phyloP scores from a whole-genome alignment of 1,140 invertebrate genomes.

The Drosophila sechellia region DNA sequence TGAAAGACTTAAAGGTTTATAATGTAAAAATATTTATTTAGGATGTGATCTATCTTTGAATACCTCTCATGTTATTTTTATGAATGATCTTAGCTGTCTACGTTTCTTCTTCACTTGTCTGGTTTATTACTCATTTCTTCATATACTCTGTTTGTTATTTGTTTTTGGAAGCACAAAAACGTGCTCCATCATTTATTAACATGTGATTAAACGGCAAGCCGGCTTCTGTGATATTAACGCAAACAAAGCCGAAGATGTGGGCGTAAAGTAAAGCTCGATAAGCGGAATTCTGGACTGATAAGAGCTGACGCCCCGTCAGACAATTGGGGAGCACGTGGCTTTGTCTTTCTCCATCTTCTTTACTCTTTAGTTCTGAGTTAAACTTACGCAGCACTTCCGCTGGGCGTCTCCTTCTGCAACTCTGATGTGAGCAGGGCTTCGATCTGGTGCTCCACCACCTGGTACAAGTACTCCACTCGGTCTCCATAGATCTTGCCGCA shows the following conservation, averaged over 20 bases:
- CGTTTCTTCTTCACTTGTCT: not conserved
- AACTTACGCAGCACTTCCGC: slow-evolving; percentile 42
- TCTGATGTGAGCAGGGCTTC: slow-evolving; percentile 44
- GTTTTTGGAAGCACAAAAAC: not conserved
- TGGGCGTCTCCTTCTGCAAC: slow-evolving; percentile 23
- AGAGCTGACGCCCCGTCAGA: slow-evolving; percentile 17
- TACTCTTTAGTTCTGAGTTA: not conserved
- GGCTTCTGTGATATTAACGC: slow-evolving; percentile 26
- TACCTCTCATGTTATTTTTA: not conserved
- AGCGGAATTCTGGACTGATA: slow-evolving; percentile 40
- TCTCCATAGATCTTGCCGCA: slow-evolving; percentile 62
- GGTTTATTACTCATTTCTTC: not conserved
- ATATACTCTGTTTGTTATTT: slow-evolving; percentile 1
- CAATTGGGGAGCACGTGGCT: slow-evolving; percentile 20
- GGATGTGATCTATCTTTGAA: too few relatives aligned
- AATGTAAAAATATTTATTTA: not conserved
- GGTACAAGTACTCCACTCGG: slow-evolving; percentile 57
- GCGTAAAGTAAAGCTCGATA: slow-evolving; percentile 36
- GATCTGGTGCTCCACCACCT: slow-evolving; percentile 55
- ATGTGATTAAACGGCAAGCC: slow-evolving; percentile 27
- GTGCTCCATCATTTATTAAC: slow-evolving; percentile 17
- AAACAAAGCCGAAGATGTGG: slow-evolving; percentile 32
- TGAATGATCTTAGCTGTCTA: not conserved
- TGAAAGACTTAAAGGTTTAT: not conserved
- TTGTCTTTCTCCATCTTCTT: not conserved